Base-by-base conservation (phyloP, 92 coral and sea anemone species). In the Ricordea florida region DNA sequence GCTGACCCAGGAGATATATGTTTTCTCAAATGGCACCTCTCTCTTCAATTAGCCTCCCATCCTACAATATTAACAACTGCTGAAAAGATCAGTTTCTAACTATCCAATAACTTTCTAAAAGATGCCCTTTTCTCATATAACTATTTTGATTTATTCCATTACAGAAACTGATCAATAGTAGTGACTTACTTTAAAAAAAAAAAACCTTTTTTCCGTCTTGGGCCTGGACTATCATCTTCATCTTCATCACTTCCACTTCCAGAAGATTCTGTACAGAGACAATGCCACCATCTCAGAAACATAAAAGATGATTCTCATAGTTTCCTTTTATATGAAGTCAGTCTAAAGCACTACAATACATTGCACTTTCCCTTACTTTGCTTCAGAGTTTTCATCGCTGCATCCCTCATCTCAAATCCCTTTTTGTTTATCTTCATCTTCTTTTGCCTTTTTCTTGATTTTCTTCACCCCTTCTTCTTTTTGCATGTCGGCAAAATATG, bases 381-480 rank as follows among this genome's bases (percentile, higher is more conserved):
- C 60, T 24, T 70, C 52, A 70, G 57, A 32, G 65, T 22, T 51
- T 34, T 46, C 78, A 49, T 70, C 31, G 78, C 66, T 70, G 78
- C 78, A 50, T 51, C 62, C 59, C 62, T 52, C 34, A 70, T 50
- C 61, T 50, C 43, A 49, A 47, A 55, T 26, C n/a, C 63, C 47
- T 34, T 53, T 51, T 51, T 70, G 30, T 70, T 70, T 50, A 50
- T 50, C 57, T 23, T 50, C 57, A 14, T 49, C 55, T 33, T 52
- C 53, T 33, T 17, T 70, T 37, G 60, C 15, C 60, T 34, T 58
- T 40, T 50, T 69, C 53, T 46, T 16, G 1, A 46, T 46, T 51
- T 69, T 69, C 36, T 41, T 23, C 25, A 22, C 38, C 53, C 53
- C 34, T 48, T 48, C 22, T 29, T 69, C 63, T 68, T 48, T 46